A percentile compares a stretch with the other conserved stretches of the same genome.
phyloP scores from a whole-genome alignment of 2,113 vertebrate species.

The Gymnarchus niloticus region DNA sequence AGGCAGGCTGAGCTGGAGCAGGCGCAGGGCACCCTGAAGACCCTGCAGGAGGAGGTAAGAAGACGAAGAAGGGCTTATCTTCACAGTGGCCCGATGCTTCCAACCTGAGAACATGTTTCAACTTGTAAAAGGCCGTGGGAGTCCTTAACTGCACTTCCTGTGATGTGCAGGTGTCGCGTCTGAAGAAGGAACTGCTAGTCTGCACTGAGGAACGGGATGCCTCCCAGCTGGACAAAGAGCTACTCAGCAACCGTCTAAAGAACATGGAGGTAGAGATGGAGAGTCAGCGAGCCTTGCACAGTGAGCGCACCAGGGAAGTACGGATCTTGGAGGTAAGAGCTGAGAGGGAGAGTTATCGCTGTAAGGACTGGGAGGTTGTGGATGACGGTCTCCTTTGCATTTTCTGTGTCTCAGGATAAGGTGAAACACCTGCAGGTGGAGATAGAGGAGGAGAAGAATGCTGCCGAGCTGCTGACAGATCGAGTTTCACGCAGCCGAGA shows the following conservation, averaged over 20 bases:
- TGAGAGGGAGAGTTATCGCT: not conserved
- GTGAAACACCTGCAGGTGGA: conserved; percentile 75
- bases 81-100: not conserved
- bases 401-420: conserved; percentile 64
- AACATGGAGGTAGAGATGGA: conserved; percentile 78
- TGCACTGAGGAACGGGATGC: conserved; percentile 73
- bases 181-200: conserved; percentile 75
- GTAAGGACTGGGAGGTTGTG: not conserved
- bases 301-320: conserved; percentile 71
- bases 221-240: conserved; percentile 74
- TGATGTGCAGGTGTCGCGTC: conserved; percentile 61
- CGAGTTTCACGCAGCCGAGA: conserved; percentile 76
- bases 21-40: conserved; percentile 54
- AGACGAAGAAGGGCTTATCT: not conserved
- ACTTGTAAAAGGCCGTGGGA: not conserved
- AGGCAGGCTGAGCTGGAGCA: conserved; percentile 72
- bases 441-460: conserved; percentile 82
- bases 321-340: conserved; percentile 76
- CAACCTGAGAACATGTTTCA: not conserved
- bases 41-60: conserved; percentile 82
- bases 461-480: conserved; percentile 78
- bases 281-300: conserved; percentile 64
- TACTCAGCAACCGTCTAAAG: conserved; percentile 75
- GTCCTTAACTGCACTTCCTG: not conserved
- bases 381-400: not conserved